Evolutionary conservation across 2,888 invertebrate genomes (phyloP).

Genomic region (Mongoloraphidia duomilia): DNA sequence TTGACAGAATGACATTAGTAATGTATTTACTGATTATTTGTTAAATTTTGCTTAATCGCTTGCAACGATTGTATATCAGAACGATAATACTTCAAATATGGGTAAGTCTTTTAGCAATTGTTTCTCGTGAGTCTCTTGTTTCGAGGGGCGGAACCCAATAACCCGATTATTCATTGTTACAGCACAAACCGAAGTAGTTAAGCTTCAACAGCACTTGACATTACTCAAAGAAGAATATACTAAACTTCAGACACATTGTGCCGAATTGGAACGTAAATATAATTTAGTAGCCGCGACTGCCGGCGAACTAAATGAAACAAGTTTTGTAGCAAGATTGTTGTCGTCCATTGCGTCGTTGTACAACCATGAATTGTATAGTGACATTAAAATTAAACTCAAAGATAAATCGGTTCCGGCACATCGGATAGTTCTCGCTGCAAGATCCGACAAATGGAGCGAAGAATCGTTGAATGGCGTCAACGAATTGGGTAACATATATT

Average conservation of each 20-base stretch:
- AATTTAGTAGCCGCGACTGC: constrained; percentile 58
- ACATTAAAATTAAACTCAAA: constrained; percentile 61
- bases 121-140: too few species aligned
- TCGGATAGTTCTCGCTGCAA: constrained; percentile 76
- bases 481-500: constrained; percentile 45
- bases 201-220: constrained; percentile 70
- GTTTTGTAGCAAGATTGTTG: constrained; percentile 72
- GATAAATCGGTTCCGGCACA: constrained; percentile 67
- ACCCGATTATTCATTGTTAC: constrained; percentile 13
- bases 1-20: too few species aligned
- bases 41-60: too few species aligned
- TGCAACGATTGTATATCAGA: too few species aligned
- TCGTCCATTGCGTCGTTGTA: constrained; percentile 71
- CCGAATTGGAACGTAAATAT: constrained; percentile 73
- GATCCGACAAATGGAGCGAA: constrained; percentile 78
- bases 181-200: constrained; percentile 46
- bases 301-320: constrained; percentile 50
- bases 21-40: too few species aligned
- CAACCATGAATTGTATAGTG: constrained; percentile 67
- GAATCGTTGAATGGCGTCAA: constrained; percentile 48
- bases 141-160: too few species aligned
- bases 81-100: too few species aligned
- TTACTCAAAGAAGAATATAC: constrained; percentile 83
- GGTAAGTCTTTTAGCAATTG: too few species aligned
- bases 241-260: constrained; percentile 67